A percentile compares a stretch with the other conserved stretches of the same genome.
Evolutionary conservation across 2,888 invertebrate genomes (phyloP).

Genomic region (Drosophila mimetica): DNA sequence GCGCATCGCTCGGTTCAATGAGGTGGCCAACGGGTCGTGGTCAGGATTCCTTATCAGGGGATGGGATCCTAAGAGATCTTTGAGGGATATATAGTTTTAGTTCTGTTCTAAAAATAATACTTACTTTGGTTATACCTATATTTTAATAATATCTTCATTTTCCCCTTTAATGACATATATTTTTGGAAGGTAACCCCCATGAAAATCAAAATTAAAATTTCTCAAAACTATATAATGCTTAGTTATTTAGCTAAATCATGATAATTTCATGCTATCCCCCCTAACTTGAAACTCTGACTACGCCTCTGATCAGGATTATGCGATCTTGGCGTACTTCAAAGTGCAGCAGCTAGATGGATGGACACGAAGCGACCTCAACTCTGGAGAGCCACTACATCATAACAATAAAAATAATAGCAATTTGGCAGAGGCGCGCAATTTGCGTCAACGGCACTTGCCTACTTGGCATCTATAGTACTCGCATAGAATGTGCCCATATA

Average conservation of each 20-base stretch:
- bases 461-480: slow-evolving; percentile 31
- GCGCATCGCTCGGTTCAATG: slow-evolving; percentile 22
- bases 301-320: not conserved
- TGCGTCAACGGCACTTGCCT: slow-evolving; percentile 68
- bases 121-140: too few species aligned
- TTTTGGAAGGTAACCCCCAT: not conserved
- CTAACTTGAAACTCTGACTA: not conserved
- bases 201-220: too few species aligned
- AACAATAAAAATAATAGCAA: slow-evolving; percentile 64
- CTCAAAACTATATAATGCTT: too few species aligned
- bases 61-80: too few species aligned
- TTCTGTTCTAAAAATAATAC: too few species aligned
- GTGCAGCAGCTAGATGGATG: slow-evolving; percentile 3
- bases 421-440: slow-evolving; percentile 62
- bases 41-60: not conserved
- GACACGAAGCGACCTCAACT: slow-evolving; percentile 10
- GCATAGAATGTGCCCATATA: not conserved
- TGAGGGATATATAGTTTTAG: too few species aligned
- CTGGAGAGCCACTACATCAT: slow-evolving; percentile 28
- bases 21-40: not conserved
- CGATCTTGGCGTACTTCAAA: too few species aligned
- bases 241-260: too few species aligned
- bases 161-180: too few species aligned
- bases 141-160: too few species aligned
- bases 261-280: not conserved